Conservation (phyloP, 1,140 invertebrate species). For the Anastrepha obliqua region DNA sequence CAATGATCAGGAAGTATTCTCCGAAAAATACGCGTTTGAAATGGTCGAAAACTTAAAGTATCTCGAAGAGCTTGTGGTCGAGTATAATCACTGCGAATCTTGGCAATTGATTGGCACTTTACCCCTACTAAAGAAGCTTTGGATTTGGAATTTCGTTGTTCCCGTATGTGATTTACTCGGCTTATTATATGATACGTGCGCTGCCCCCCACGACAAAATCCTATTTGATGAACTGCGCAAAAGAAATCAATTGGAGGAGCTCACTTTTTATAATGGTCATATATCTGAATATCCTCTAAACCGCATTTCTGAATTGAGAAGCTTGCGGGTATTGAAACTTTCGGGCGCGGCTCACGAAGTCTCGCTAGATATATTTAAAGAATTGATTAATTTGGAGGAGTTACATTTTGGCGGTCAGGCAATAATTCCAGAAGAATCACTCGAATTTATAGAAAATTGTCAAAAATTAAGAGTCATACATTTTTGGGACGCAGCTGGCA, state of each 20-base stretch:
- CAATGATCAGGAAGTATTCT: background rate
- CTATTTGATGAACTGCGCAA: background rate
- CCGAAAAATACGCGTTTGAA: background rate
- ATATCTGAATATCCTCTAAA: background rate
- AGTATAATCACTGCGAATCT: constrained; percentile 5
- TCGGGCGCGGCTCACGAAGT: background rate
- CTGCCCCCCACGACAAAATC: background rate
- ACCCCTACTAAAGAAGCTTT: background rate
- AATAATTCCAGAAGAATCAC: background rate
- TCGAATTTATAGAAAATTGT: background rate
- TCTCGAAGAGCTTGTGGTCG: background rate
- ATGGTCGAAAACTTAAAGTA: background rate
- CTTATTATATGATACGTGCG: background rate
- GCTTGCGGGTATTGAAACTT: background rate
- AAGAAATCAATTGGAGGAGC: background rate
- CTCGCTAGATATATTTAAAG: background rate
- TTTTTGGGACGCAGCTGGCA: background rate
- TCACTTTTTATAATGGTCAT: background rate
- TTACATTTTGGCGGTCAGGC: background rate
- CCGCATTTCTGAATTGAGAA: background rate
- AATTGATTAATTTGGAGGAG: background rate
- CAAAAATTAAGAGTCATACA: background rate
- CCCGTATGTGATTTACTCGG: background rate
- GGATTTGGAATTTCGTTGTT: background rate
- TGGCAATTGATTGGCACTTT: constrained; percentile 17